A percentile compares a stretch with the other conserved stretches of the same genome.
These are phyloP conservation scores for Bubo bubo DNA, from an alignment of 2,113 vertebrate genomes.

Conservation along the genomic window DNA sequence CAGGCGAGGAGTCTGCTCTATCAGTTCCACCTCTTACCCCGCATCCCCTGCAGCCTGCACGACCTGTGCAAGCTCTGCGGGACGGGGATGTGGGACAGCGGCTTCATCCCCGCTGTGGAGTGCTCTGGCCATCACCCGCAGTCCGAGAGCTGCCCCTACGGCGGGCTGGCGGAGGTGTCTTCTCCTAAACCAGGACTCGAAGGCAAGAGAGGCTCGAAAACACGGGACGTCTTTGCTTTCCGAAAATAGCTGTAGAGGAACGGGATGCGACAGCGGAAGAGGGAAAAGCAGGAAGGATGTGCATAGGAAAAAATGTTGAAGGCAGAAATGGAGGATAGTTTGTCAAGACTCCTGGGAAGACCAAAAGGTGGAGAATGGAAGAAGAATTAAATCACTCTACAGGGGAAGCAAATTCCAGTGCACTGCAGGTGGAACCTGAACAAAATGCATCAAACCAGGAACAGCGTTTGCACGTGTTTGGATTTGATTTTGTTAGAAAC, in stretches of 20 bases:
- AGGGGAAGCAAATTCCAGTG: neutral
- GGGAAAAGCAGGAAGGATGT: slow-evolving; percentile 27
- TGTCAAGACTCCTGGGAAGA: neutral
- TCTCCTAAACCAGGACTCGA: slow-evolving; percentile 71
- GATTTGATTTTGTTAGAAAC: slow-evolving; percentile 23
- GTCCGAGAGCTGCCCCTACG: slow-evolving; percentile 90
- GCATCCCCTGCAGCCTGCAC: slow-evolving; percentile 94
- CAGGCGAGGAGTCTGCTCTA: slow-evolving; percentile 95
- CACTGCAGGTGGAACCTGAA: neutral
- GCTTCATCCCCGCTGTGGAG: slow-evolving; percentile 92
- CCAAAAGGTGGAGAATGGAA: neutral
- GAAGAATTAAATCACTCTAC: neutral
- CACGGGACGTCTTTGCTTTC: slow-evolving; percentile 87
- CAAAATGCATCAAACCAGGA: neutral
- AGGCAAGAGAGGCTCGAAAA: slow-evolving; percentile 80
- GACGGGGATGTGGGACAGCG: slow-evolving; percentile 97
- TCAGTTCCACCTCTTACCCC: slow-evolving; percentile 92
- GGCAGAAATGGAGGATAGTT: neutral
- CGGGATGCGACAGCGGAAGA: neutral
- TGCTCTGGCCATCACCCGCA: slow-evolving; percentile 90
- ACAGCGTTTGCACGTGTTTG: neutral
- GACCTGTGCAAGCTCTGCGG: slow-evolving; percentile 94
- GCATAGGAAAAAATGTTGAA: neutral
- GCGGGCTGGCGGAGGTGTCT: slow-evolving; percentile 80
- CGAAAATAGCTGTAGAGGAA: slow-evolving; percentile 79